phyloP scores from a whole-genome alignment of 53 echinoderm and acorn worm species.

The Echinometra lucunter region DNA sequence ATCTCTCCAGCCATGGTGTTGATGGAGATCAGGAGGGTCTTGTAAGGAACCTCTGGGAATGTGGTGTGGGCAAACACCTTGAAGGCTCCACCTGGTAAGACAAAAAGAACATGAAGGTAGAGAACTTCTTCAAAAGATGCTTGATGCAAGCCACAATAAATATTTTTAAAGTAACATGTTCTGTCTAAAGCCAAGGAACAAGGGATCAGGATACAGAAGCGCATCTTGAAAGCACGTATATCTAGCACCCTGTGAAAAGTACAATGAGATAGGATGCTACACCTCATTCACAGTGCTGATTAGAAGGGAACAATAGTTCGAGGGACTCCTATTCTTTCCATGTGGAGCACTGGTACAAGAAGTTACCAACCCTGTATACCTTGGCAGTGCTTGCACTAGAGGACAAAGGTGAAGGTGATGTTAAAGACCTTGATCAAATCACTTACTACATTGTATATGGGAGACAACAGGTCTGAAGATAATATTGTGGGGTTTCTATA shows the following conservation, averaged over 20 bases:
- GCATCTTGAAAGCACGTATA: background rate
- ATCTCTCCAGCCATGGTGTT: conserved; percentile 80
- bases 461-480: too few relatives aligned
- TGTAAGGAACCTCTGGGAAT: conserved; percentile 95
- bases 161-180: background rate
- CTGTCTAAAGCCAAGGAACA: background rate
- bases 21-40: conserved; percentile 87
- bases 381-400: too few relatives aligned
- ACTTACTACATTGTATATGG: too few relatives aligned
- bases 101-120: background rate
- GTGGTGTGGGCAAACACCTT: conserved; percentile 94
- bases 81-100: conserved; percentile 82
- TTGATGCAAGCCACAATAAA: background rate
- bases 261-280: background rate
- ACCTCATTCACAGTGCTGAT: background rate
- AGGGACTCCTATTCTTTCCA: too few relatives aligned
- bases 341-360: too few relatives aligned
- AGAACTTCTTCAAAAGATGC: background rate
- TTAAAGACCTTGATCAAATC: too few relatives aligned
- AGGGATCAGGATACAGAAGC: background rate
- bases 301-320: too few relatives aligned
- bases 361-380: too few relatives aligned
- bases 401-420: too few relatives aligned
- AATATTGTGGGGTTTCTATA: too few relatives aligned
- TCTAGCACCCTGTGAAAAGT: background rate